phyloP scores from a whole-genome alignment of 2,888 invertebrate species.

The Tachina fera region DNA sequence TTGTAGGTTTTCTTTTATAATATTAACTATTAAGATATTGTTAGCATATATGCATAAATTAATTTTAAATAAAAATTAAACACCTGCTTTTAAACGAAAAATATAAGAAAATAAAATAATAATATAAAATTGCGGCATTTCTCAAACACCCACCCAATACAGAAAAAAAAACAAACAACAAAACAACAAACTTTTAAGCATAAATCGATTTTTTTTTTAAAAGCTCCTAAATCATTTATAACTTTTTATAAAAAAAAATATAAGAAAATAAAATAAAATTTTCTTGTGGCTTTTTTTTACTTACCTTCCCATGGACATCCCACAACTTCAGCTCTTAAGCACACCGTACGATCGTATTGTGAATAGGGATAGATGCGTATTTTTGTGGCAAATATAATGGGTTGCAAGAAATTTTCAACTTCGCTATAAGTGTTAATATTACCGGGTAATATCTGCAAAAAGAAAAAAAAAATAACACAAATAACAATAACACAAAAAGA shows the following conservation, averaged over 20 bases:
- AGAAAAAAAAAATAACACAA: slow-evolving; percentile 22
- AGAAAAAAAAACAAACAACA: background rate
- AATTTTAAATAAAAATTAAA: slow-evolving; percentile 22
- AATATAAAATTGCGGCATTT: slow-evolving; percentile 31
- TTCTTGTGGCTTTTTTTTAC: slow-evolving; percentile 74
- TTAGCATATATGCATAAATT: slow-evolving; percentile 54
- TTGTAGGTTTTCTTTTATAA: slow-evolving; percentile 36
- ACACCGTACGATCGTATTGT: slow-evolving; percentile 90
- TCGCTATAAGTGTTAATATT: slow-evolving; percentile 92
- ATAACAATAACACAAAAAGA: slow-evolving; percentile 36
- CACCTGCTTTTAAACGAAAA: slow-evolving; percentile 58
- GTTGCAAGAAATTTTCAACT: slow-evolving; percentile 88
- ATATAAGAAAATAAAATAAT: background rate
- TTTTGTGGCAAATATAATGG: slow-evolving; percentile 89
- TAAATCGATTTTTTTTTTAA: slow-evolving; percentile 53
- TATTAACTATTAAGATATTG: slow-evolving; percentile 26
- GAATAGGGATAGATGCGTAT: slow-evolving; percentile 92
- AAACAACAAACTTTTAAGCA: background rate
- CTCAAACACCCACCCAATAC: slow-evolving; percentile 46
- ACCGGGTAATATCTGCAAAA: slow-evolving; percentile 87
- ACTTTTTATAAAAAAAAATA: slow-evolving; percentile 1
- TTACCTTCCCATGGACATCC: slow-evolving; percentile 91
- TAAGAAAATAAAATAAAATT: slow-evolving; percentile 5
- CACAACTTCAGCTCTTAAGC: slow-evolving; percentile 91
- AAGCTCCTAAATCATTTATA: slow-evolving; percentile 52